Conservation (phyloP, 2,888 invertebrate species). For the Diloba caeruleocephala region DNA sequence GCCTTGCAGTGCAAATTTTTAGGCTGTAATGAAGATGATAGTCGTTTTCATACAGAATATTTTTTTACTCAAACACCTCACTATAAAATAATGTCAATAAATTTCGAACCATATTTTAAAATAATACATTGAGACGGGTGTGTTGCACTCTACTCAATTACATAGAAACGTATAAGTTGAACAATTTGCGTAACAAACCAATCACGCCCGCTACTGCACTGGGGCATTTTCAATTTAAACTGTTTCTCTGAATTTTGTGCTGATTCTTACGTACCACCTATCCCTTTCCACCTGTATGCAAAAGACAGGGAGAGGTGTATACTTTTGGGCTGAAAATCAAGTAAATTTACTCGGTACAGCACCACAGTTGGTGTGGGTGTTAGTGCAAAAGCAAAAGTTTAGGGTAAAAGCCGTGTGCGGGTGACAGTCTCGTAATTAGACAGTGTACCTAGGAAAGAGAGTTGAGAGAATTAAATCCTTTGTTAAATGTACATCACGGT, state of each 20-base stretch:
- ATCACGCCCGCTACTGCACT: conserved; percentile 55
- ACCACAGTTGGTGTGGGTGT: conserved; percentile 44
- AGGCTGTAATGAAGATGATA: too few species aligned
- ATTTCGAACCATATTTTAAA: too few species aligned
- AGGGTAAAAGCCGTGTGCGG: conserved; percentile 57
- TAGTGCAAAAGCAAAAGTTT: conserved; percentile 64
- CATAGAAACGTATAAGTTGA: conserved; percentile 41
- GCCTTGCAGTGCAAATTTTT: too few species aligned
- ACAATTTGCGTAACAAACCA: conserved; percentile 63
- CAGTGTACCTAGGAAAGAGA: conserved; percentile 50
- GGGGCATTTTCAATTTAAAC: conserved; percentile 61
- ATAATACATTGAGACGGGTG: conserved; percentile 2
- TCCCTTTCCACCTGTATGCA: conserved; percentile 35
- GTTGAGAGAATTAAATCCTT: conserved; percentile 57
- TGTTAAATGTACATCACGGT: conserved; percentile 52
- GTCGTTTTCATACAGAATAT: too few species aligned
- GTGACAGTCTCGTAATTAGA: conserved; percentile 64
- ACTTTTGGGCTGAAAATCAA: conserved; percentile 46
- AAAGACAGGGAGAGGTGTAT: conserved; percentile 34
- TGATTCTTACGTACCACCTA: conserved; percentile 33
- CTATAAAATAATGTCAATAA: background rate
- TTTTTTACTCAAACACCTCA: too few species aligned
- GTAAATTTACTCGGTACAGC: conserved; percentile 51
- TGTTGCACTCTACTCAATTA: conserved; percentile 26
- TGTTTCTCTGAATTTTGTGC: conserved; percentile 40